Base-by-base conservation (phyloP, 2,888 invertebrate species). In the Latheticus oryzae region DNA sequence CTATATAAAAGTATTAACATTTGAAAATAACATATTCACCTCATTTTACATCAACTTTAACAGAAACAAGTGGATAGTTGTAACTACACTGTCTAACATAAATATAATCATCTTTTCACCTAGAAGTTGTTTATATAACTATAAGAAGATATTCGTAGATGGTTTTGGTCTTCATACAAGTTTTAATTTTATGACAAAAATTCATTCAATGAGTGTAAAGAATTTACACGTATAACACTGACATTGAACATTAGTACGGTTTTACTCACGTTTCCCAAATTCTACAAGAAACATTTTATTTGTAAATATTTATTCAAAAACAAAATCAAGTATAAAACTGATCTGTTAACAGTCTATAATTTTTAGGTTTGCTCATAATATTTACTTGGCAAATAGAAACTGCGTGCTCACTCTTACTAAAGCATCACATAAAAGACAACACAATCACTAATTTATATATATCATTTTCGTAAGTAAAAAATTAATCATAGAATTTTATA, bases 1-100 rank as follows among this genome's bases (percentile, higher is more conserved):
- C 74, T 75, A 71, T 72, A 72, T 72, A 73, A 75, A 74, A 73
- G 70, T 74, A 71, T 72, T 72, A 75, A 74, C 73, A 74, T 65
- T 73, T 68, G 66, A 66, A 70, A 69, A 68, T 66, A 65, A 56
- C 55, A 35, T 40, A 50, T 43, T 26, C 55, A 54, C 50, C 50
- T 59, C 42, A 42, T 48, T 48, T 60, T 47, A 60, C 60, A 60
- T 60, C 45, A 53, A 59, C 51, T 52, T n/a, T 57, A 13, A 50
- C 33, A 23, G 26, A 28, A 43, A 55, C 24, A 45, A 54, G 38
- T 17, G 13, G 33, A 24, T 53, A 37, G n/a, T 35, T 21, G 16
- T 17, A 55, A 37, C 45, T 50, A 26, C n/a, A n/a, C n/a, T 59
- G 19, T 42, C 51, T 58, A 48, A 48, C 48, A 55, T 54, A 55